Evolutionary conservation across 2,888 invertebrate species (phyloP), one percentile per base, ranked within the genome.

Genomic region (Melanchra persicariae): DNA sequence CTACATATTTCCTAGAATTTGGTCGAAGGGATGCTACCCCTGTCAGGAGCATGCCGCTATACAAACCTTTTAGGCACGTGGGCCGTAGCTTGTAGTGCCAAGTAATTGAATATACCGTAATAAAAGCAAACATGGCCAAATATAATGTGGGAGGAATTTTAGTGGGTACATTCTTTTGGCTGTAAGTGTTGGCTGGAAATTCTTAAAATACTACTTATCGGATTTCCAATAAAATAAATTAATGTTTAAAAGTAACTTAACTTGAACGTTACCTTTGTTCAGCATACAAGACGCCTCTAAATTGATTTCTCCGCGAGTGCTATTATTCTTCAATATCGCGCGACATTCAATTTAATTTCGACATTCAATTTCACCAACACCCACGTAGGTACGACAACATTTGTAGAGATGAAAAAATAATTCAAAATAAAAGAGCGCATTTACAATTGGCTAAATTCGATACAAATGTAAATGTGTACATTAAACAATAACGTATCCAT

Each of bases 21-120:
- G 19, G 37, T 74, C 51, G 10, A 65, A 73, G 57, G 61, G 74
- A 65, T 71, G 45, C 10, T 58, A 72, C 71, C 75, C 73, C 69
- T 80, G 73, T 80, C 85, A 85, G 45, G 69, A 70, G 55, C 80
- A 80, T 40, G 8, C 64, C 52, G 1, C 47, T 75, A 30, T 55
- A 60, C 57, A 66, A 81, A 70, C 47, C 40, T 40, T 22, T 22
- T 19, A 40, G 15, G 67, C 54, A 43, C 19, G 51, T 62, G 22
- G 51, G 2, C 4, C 19, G 2, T n/a, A 15, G 24, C 19, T 45
- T 54, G 26, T 60, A 40, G 43, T 37, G 22, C 45, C 24, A 70
- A 54, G 26, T 76, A 66, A 76, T 77, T 79, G 61, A 77, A 70
- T 72, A 66, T 43, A 68, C 63, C 65, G 30, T 62, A 61, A 77